phyloP scores from a whole-genome alignment of 2,888 invertebrate species.

The Pherbina coryleti region DNA sequence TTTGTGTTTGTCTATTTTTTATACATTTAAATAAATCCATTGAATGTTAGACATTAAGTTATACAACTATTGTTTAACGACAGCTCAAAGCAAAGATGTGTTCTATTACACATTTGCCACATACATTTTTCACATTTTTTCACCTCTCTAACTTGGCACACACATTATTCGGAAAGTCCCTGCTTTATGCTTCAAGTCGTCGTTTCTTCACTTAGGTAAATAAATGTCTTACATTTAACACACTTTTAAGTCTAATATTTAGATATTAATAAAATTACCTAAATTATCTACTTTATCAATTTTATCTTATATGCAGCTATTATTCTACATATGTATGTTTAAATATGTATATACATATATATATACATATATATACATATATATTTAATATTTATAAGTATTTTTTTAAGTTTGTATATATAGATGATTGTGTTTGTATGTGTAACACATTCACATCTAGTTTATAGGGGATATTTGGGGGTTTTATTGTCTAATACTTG shows the following conservation, averaged over 20 bases:
- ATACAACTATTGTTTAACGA: no score
- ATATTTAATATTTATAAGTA: conserved; percentile 15
- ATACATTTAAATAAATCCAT: no score
- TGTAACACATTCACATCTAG: not conserved
- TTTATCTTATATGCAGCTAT: no score
- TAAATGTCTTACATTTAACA: not conserved
- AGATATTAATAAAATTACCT: no score
- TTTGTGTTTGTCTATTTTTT: not conserved
- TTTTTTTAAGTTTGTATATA: conserved; percentile 10
- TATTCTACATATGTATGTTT: not conserved
- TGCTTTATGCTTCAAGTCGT: not conserved
- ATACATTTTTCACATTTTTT: not conserved
- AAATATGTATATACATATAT: conserved; percentile 2
- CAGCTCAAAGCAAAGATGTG: no score
- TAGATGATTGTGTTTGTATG: conserved; percentile 19
- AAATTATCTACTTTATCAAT: no score
- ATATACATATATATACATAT: conserved; percentile 15
- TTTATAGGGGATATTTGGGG: not conserved
- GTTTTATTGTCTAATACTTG: conserved; percentile 29
- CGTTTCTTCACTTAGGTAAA: not conserved
- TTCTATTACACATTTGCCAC: not conserved
- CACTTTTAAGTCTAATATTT: no score
- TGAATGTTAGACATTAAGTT: no score
- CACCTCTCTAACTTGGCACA: no score
- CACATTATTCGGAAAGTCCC: not conserved